Evolutionary conservation across 2,888 invertebrate species (phyloP).

Genomic region (Didymodactylos carnosus): DNA sequence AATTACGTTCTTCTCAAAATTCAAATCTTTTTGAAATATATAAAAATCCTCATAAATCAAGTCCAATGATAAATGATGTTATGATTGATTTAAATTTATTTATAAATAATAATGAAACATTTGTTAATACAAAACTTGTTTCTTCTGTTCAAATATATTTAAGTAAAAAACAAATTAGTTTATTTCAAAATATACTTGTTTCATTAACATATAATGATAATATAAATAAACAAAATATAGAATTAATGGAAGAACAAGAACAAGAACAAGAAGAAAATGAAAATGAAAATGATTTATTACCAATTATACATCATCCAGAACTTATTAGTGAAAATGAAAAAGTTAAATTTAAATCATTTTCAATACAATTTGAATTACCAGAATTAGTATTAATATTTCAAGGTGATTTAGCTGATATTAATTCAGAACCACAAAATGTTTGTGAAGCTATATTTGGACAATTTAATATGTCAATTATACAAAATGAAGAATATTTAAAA

Average conservation of each 20-base stretch:
- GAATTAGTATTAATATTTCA: neutral
- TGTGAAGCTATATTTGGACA: neutral
- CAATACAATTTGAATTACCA: neutral
- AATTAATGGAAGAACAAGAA: neutral
- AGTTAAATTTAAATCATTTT: neutral
- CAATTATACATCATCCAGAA: neutral
- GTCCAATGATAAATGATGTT: neutral
- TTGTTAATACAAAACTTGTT: neutral
- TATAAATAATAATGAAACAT: neutral
- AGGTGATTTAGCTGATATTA: no score
- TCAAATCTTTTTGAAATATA: neutral
- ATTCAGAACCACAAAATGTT: neutral
- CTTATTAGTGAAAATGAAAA: neutral
- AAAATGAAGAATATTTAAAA: neutral
- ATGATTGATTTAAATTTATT: neutral
- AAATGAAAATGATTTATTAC: neutral
- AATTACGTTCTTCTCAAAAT: neutral
- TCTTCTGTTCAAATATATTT: neutral
- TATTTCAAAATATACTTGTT: neutral
- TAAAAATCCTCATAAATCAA: neutral
- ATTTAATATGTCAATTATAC: neutral
- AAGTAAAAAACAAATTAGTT: neutral
- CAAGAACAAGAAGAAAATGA: neutral
- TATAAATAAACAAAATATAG: neutral
- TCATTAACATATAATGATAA: neutral